A percentile compares a stretch with the other conserved stretches of the same genome.
phyloP scores from a whole-genome alignment of 1,140 invertebrate genomes.

The Coptotermes formosanus region DNA sequence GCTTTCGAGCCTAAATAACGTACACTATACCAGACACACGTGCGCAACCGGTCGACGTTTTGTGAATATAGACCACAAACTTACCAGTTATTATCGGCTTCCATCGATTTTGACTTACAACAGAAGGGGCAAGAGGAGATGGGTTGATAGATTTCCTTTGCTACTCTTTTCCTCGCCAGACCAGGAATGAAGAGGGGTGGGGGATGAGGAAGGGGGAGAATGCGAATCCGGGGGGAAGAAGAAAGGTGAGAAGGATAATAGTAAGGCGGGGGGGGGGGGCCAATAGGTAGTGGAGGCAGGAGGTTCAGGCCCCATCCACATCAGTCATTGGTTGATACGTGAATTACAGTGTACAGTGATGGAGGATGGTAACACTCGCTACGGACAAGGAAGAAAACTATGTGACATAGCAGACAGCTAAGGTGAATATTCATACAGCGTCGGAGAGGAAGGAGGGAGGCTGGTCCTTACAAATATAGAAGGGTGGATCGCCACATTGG shows the following conservation, averaged over 20 bases:
- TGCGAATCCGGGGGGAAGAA: neutral
- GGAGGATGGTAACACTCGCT: neutral
- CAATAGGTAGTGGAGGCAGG: neutral
- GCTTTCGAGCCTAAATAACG: neutral
- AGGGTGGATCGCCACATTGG: neutral
- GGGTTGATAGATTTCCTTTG: no score
- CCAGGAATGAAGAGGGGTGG: neutral
- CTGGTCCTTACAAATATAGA: constrained; percentile 6
- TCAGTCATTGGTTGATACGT: neutral
- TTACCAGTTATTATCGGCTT: neutral
- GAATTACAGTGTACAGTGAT: neutral
- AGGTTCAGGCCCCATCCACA: neutral
- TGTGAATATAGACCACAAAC: no score
- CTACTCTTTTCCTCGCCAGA: no score
- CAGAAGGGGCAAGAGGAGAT: neutral
- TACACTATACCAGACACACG: neutral
- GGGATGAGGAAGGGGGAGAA: neutral
- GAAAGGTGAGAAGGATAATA: neutral
- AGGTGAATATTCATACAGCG: constrained; percentile 16
- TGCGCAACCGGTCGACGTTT: no score
- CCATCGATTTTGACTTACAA: neutral
- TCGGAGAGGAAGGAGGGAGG: neutral
- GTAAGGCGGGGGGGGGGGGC: neutral
- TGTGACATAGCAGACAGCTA: neutral
- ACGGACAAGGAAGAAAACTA: neutral